phyloP scores from a whole-genome alignment of 1,140 invertebrate genomes.

The Asbolus verrucosus region DNA sequence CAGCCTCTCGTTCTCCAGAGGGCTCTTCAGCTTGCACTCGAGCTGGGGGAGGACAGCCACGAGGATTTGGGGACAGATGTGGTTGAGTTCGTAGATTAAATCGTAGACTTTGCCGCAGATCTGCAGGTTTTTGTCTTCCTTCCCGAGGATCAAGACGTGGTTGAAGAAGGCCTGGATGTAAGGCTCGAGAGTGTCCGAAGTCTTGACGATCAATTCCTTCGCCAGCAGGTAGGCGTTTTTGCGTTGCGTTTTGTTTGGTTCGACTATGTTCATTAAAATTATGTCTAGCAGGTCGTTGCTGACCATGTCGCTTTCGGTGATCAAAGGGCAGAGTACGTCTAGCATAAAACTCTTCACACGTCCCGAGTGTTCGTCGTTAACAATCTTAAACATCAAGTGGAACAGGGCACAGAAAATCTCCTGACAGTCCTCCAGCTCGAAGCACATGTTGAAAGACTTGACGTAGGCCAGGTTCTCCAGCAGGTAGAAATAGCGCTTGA shows the following conservation, averaged over 20 bases:
- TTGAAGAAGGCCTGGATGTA: conserved; percentile 97
- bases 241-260: conserved; percentile 92
- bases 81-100: conserved; percentile 96
- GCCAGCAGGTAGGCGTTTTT: conserved; percentile 92
- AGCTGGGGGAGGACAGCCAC: conserved; percentile 92
- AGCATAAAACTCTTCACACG: conserved; percentile 98
- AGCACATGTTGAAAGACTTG: conserved; percentile 99
- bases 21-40: conserved; percentile 92
- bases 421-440: conserved; percentile 96
- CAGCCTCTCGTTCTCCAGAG: conserved; percentile 86
- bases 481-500: conserved; percentile 97
- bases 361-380: conserved; percentile 95
- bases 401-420: conserved; percentile 96
- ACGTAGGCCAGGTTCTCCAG: conserved; percentile 97
- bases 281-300: conserved; percentile 94
- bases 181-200: conserved; percentile 90
- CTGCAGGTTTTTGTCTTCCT: conserved; percentile 83
- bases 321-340: conserved; percentile 92
- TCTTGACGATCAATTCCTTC: conserved; percentile 91
- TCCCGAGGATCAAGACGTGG: conserved; percentile 92
- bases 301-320: conserved; percentile 95
- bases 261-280: conserved; percentile 94
- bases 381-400: conserved; percentile 95
- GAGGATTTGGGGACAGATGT: conserved; percentile 91
- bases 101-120: conserved; percentile 93